Conservation (phyloP, 2,113 vertebrate species). For the Emydocephalus ijimae region DNA sequence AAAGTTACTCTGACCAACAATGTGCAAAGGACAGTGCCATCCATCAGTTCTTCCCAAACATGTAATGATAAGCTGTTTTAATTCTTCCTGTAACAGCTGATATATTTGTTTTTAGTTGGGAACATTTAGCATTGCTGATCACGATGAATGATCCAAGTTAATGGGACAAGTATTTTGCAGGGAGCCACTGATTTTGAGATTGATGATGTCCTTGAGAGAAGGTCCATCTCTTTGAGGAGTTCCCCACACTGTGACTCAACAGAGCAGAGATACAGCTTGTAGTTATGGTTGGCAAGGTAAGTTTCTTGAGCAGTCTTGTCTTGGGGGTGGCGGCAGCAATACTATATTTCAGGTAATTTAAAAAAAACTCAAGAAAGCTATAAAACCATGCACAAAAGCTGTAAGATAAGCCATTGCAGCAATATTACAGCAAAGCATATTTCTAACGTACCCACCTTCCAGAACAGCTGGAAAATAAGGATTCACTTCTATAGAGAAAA, state of each 20-base stretch:
- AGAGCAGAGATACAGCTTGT: constrained; percentile 48
- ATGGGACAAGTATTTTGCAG: constrained; percentile 53
- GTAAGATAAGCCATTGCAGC: not conserved
- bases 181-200: constrained; percentile 68
- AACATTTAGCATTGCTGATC: not conserved
- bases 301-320: constrained; percentile 20
- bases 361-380: not conserved
- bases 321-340: not conserved
- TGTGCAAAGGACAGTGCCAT: not conserved
- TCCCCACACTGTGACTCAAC: constrained; percentile 13
- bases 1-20: not conserved
- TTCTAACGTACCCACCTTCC: not conserved
- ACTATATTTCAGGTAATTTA: not conserved
- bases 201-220: constrained; percentile 59
- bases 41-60: not conserved
- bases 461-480: not conserved
- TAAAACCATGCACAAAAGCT: not conserved
- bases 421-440: not conserved
- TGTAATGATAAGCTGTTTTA: not conserved
- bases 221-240: constrained; percentile 49
- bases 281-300: constrained; percentile 42
- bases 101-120: constrained; percentile 15
- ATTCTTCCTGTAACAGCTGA: not conserved
- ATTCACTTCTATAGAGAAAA: not conserved
- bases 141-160: not conserved